phyloP scores from a whole-genome alignment of 2,888 invertebrate genomes.

The Volucella inanis region DNA sequence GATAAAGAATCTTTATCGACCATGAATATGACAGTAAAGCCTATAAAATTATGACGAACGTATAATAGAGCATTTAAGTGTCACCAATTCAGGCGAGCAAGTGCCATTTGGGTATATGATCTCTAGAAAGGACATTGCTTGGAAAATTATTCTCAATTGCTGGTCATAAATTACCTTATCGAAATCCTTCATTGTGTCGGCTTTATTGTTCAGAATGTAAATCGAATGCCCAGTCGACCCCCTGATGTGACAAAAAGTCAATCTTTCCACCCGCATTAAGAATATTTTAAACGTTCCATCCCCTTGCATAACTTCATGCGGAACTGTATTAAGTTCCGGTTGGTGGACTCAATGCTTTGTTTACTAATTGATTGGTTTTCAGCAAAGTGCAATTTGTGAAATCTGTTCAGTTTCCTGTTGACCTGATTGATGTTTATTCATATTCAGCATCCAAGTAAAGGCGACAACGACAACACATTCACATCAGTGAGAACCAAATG shows the following conservation, averaged over 20 bases:
- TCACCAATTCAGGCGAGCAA: constrained; percentile 57
- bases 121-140: constrained; percentile 49
- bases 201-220: constrained; percentile 57
- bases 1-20: constrained; percentile 69
- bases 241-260: constrained; percentile 43
- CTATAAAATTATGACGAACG: constrained; percentile 66
- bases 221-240: constrained; percentile 39
- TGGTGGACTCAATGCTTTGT: constrained; percentile 61
- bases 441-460: constrained; percentile 62
- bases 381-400: constrained; percentile 73
- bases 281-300: constrained; percentile 45
- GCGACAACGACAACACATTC: constrained; percentile 40
- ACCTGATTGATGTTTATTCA: constrained; percentile 75
- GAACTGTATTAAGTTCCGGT: constrained; percentile 48
- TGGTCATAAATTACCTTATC: constrained; percentile 72
- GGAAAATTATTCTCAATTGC: constrained; percentile 71
- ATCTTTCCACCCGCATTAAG: constrained; percentile 10
- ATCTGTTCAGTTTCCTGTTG: constrained; percentile 74
- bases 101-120: constrained; percentile 40
- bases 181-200: constrained; percentile 66
- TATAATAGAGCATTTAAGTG: constrained; percentile 69
- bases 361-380: constrained; percentile 72
- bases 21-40: constrained; percentile 66
- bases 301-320: constrained; percentile 15
- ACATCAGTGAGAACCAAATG: constrained; percentile 39